phyloP scores from a whole-genome alignment of 2,797 vertebrate species.

The Betta splendens region DNA sequence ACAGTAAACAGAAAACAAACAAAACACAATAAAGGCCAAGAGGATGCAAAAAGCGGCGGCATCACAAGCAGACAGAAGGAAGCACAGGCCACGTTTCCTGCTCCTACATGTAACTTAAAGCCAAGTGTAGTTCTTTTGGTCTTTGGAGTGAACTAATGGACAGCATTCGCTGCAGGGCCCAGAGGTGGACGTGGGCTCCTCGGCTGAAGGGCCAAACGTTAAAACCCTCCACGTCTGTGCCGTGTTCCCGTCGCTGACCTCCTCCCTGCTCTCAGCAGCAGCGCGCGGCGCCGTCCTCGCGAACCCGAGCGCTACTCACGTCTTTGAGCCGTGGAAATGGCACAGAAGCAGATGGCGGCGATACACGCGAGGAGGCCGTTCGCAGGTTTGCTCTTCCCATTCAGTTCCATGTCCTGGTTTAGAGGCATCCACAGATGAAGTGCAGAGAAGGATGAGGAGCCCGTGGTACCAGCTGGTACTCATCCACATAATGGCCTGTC shows the following conservation, averaged over 20 bases:
- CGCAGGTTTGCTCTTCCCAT: slow-evolving; percentile 61
- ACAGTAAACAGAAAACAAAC: no score
- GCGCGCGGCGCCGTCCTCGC: slow-evolving; percentile 1
- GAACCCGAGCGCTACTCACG: slow-evolving; percentile 71
- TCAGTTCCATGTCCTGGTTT: slow-evolving; percentile 78
- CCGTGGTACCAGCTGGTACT: slow-evolving; percentile 85
- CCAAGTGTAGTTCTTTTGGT: no score
- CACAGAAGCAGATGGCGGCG: slow-evolving; percentile 45
- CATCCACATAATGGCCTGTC: slow-evolving; percentile 80
- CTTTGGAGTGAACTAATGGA: no score
- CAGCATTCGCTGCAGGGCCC: no score
- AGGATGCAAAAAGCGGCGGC: neutral
- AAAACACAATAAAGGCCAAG: neutral
- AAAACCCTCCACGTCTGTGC: neutral
- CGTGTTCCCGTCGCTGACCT: slow-evolving; percentile 8
- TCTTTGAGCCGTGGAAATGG: slow-evolving; percentile 69
- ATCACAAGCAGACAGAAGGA: neutral
- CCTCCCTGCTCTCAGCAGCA: neutral
- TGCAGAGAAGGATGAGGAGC: slow-evolving; percentile 73
- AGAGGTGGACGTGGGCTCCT: neutral
- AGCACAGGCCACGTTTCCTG: neutral
- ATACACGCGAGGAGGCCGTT: slow-evolving; percentile 62
- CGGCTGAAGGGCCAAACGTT: neutral
- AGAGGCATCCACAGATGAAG: slow-evolving; percentile 72
- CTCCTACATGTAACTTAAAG: neutral